Evolutionary conservation across 2,888 invertebrate genomes (phyloP), one percentile per base, ranked within the genome.

Genomic region (Drosophila anomalata): DNA sequence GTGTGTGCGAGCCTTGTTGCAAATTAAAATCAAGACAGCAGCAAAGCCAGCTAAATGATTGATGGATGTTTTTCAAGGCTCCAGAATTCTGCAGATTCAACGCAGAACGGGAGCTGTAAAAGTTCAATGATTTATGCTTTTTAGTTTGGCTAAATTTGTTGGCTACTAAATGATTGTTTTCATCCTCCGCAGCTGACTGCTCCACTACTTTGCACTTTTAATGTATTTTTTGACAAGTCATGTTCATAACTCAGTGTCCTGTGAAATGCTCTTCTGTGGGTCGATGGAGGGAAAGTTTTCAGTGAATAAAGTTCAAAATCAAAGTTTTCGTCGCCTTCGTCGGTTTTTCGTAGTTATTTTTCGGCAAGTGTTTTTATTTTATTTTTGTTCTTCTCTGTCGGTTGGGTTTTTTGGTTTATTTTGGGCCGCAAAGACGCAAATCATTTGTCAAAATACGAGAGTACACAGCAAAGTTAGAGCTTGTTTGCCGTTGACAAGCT

Each of bases 241-340:
- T 85, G 85, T 85, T 87, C 85, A 85, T 85, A 87, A 85, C 87
- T 85, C 87, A 87, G 85, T 79, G 78, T 84, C 84, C 84, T 79
- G 86, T 79, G 75, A 79, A 84, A 86, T 76, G 2, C n/a, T n/a
- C 36, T 74, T 74, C 70, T 57, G 60, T 65, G 69, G 79, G 65
- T 71, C 59, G 69, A 65, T 56, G 62, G 33, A 29, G 62, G 44
- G 65, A 67, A 57, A 58, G 31, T 60, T 69, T 55, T n/a, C 60
- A 26, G 33, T 22, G 59, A 42, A 60, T 33, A 77, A 86, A 83
- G 83, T 83, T 86, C 65, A 76, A 80, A 84, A 80, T 75, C 70
- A 80, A 84, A 84, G 87, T 84, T 84, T 83, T 72, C 69, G 57
- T 61, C 71, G 73, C 67, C 20, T 17, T 39, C 22, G 22, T 75